Conservation (phyloP, 1,140 invertebrate species). For the Zaprionus taronus region DNA sequence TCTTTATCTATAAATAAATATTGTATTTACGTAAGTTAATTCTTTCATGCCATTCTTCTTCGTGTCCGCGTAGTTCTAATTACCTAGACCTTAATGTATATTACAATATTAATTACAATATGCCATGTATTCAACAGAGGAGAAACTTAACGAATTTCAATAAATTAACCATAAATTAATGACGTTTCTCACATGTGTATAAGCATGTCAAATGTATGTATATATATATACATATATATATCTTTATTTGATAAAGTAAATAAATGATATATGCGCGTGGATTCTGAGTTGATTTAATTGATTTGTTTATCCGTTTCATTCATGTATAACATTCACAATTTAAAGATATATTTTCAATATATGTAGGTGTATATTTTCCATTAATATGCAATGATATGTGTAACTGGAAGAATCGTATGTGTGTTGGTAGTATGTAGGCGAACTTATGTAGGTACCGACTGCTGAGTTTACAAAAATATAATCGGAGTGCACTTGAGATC, state of each 20-base stretch:
- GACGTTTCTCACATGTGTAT: slow-evolving; percentile 52
- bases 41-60: neutral
- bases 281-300: slow-evolving; percentile 30
- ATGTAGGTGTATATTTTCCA: slow-evolving; percentile 55
- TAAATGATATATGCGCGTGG: slow-evolving; percentile 27
- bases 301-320: slow-evolving; percentile 5
- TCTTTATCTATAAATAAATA: slow-evolving; percentile 79
- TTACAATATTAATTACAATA: slow-evolving; percentile 72
- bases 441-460: slow-evolving; percentile 54
- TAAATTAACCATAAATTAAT: slow-evolving; percentile 42
- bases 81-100: slow-evolving; percentile 62
- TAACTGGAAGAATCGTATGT: slow-evolving; percentile 65
- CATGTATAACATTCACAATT: slow-evolving; percentile 5
- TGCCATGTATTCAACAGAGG: slow-evolving; percentile 40
- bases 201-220: slow-evolving; percentile 46
- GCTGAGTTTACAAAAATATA: slow-evolving; percentile 36
- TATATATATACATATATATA: slow-evolving; percentile 50
- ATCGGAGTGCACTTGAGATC: slow-evolving; percentile 23
- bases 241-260: slow-evolving; percentile 42
- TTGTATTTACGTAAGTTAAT: slow-evolving; percentile 32
- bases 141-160: slow-evolving; percentile 47
- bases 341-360: slow-evolving; percentile 28
- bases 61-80: slow-evolving; percentile 39
- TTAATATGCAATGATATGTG: slow-evolving; percentile 75
- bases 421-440: slow-evolving; percentile 42